Base-by-base conservation (phyloP, 2,888 invertebrate genomes). In the Acanthococcus lagerstroemiae region DNA sequence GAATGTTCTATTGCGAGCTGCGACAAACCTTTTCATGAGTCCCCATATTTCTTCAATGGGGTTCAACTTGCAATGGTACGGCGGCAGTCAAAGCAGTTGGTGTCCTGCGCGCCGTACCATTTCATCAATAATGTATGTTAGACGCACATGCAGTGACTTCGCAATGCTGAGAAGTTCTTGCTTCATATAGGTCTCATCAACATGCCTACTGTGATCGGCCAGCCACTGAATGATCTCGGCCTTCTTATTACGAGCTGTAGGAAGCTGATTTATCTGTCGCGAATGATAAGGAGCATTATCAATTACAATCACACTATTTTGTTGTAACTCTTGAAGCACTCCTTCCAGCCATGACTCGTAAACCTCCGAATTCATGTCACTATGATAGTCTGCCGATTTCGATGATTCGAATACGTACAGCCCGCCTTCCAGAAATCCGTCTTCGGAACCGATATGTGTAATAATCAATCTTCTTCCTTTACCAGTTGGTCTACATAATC, bases 341-440 rank as follows among this genome's bases (percentile, higher is more conserved):
- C 48, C 56, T 17, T 30, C 12, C 25, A 67, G 58, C 67, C 67
- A 67, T 27, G 15, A 12, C 54, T 67, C 58, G 44, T 24, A 67
- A 4, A 57, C 37, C 1, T 50, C 63, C 1, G 27, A 22, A 25
- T 55, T 48, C 67, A 61, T 67, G n/a, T 67, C 55, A 4, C 19
- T 46, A 27, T 63, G 67, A 27, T 67, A 67, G 25, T 67, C 67
- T 15, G n/a, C 26, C 1, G 30, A n/a, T 61, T 67, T 61, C 15
- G 15, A 44, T 21, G 21, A 15, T 5, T 21, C 6, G 22, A 21
- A 56, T 1, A 30, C 4, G 2, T 22, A 21, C n/a, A 37, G 1
- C 1, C 44, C 56, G 3, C 22, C 44, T 2, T 44, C 37, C 1
- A 56, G 21, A 21, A 37, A 56, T 22, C 56, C 56, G 21, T 37